Evolutionary conservation across 2,888 invertebrate genomes (phyloP), one percentile per base, ranked within the genome.

Genomic region (Nasonia oneida): DNA sequence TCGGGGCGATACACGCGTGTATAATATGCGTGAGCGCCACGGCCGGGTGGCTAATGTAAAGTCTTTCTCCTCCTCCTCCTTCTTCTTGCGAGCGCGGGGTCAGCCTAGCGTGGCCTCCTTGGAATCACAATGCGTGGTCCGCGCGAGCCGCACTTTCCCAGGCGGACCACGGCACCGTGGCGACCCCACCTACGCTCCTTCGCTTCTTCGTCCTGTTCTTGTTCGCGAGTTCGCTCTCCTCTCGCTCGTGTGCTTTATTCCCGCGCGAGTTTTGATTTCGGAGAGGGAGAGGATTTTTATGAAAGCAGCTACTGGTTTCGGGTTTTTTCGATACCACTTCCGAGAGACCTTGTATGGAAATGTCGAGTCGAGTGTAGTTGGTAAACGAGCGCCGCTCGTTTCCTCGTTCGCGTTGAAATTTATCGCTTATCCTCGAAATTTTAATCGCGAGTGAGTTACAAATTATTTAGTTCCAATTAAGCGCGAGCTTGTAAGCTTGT

Each of bases 121-220:
- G 90, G 88, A 89, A 87, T 83, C 86, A 88, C 86, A 87, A 86
- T 87, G 86, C 85, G 83, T 85, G 87, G 86, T 83, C 81, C 85
- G 71, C 83, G 77, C 79, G 23, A 73, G 89, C 89, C 89, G 90
- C 89, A 90, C 91, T 92, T 93, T 93, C 93, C 93, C 93, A 93
- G 93, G 93, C 93, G 90, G 92, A 92, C 92, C 91, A 93, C 92
- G 89, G 78, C 76, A 93, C 91, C 93, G 92, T 93, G 91, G 92
- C 93, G 93, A 92, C 91, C 92, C 93, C 92, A 91, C 93, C 90
- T 88, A 88, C 89, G 78, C 84, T 71, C 50, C 70, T 80, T 50
- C 37, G 39, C 50, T 57, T 18, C 77, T 39, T 18, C 33, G 6
- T 42, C 39, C 39, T 57, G 6, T 47, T 73, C 73, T 47, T 15